Percentiles rank a stretch among this genome's conserved stretches.
phyloP scores from a whole-genome alignment of 2,888 invertebrate species.

The Drosophila kanekoi region DNA sequence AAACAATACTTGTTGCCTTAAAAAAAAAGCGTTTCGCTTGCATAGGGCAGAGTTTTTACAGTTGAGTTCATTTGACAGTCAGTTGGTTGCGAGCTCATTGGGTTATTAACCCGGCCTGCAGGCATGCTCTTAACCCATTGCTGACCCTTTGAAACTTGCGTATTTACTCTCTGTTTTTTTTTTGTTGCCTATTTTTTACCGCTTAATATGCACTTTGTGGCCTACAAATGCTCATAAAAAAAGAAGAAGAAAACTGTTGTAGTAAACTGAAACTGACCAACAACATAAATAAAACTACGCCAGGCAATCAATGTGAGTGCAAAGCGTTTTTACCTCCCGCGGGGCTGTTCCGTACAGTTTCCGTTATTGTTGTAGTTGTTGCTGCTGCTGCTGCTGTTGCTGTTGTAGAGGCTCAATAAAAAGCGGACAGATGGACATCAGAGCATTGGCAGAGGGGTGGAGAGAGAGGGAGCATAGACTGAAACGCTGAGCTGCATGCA shows the following conservation, averaged over 20 bases:
- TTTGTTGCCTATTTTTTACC: constrained; percentile 18
- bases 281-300: constrained; percentile 77
- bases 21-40: constrained; percentile 39
- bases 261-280: constrained; percentile 62
- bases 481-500: constrained; percentile 77
- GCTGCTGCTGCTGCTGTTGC: constrained; percentile 34
- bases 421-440: constrained; percentile 63
- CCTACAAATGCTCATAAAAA: constrained; percentile 71
- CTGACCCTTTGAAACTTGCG: constrained; percentile 31
- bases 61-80: constrained; percentile 37
- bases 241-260: constrained; percentile 39
- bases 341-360: constrained; percentile 46
- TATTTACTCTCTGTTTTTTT: constrained; percentile 20
- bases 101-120: constrained; percentile 55
- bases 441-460: constrained; percentile 2
- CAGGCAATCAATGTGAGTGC: constrained; percentile 77
- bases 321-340: constrained; percentile 78
- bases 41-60: constrained; percentile 11
- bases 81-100: constrained; percentile 30
- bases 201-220: constrained; percentile 78
- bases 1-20: too few species aligned
- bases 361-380: constrained; percentile 36
- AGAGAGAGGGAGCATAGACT: constrained; percentile 29
- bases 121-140: constrained; percentile 51
- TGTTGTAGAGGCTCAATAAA: constrained; percentile 71